Conservation (phyloP, 2,888 invertebrate species). For the Caenorhabditis sp. region DNA sequence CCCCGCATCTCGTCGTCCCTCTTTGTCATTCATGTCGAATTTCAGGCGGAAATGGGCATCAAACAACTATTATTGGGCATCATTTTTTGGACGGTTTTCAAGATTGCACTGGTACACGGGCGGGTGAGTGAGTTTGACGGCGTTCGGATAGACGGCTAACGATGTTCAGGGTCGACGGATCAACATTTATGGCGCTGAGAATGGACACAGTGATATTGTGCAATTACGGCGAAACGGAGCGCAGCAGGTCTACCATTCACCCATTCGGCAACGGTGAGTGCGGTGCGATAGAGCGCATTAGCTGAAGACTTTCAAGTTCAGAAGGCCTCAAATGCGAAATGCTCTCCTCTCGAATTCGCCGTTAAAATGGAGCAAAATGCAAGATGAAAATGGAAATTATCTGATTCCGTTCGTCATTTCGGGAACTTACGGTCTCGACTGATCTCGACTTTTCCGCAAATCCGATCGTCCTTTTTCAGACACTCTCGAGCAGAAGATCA, state of each 20-base stretch:
- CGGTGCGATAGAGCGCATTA: background rate
- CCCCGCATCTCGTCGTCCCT: background rate
- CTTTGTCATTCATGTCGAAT: background rate
- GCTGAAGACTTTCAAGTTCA: slow-evolving; percentile 6
- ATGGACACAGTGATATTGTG: slow-evolving; percentile 70
- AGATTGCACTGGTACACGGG: background rate
- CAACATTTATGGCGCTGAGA: slow-evolving; percentile 66
- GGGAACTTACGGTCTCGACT: slow-evolving; percentile 65
- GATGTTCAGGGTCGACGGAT: slow-evolving; percentile 64
- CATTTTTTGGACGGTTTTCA: background rate
- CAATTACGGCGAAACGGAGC: slow-evolving; percentile 42
- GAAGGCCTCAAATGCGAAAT: slow-evolving; percentile 39
- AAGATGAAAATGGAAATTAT: slow-evolving; percentile 63
- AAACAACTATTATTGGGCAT: slow-evolving; percentile 10
- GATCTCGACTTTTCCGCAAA: background rate
- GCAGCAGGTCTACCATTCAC: slow-evolving; percentile 5
- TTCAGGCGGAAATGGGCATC: slow-evolving; percentile 24
- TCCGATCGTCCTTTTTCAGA: slow-evolving; percentile 58
- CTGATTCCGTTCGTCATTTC: slow-evolving; percentile 71
- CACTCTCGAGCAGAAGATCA: slow-evolving; percentile 61
- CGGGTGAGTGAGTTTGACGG: slow-evolving; percentile 14
- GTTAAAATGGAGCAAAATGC: slow-evolving; percentile 64
- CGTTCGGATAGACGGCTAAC: background rate
- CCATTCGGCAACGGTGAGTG: slow-evolving; percentile 11
- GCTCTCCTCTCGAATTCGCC: slow-evolving; percentile 61